Evolutionary conservation across 2,888 invertebrate species (phyloP).

Genomic region (Pyrocoelia pectoralis): DNA sequence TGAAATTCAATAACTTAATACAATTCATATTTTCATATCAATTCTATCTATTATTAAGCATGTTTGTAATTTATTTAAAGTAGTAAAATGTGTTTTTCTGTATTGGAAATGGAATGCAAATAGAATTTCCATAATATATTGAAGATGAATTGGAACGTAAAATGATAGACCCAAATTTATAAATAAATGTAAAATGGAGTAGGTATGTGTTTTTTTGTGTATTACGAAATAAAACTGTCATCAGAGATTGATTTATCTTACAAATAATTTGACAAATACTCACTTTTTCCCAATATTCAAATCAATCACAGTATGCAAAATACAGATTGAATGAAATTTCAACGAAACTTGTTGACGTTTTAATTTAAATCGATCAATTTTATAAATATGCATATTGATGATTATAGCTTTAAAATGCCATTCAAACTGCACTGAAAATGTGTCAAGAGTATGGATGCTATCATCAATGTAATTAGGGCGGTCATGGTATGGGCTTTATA

Average conservation of each 20-base stretch:
- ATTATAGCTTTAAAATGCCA: not conserved
- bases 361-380: conserved; percentile 20
- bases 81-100: no score
- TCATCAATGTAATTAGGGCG: no score
- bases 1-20: no score
- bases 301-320: not conserved
- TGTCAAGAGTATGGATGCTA: no score
- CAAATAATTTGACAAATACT: conserved; percentile 17
- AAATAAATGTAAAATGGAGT: conserved; percentile 2
- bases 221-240: conserved; percentile 2
- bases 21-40: no score
- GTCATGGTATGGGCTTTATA: no score
- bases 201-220: no score
- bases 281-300: conserved; percentile 3
- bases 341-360: conserved; percentile 15
- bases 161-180: not conserved
- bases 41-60: no score
- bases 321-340: conserved; percentile 9
- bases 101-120: no score
- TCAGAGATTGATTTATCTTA: conserved; percentile 7
- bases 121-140: no score
- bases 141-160: not conserved
- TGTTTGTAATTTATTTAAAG: no score
- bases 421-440: not conserved
- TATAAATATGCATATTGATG: not conserved